Evolutionary conservation across 2,113 vertebrate species (phyloP), one percentile per base, ranked within the genome.

Genomic region (Cheilinus undulatus): DNA sequence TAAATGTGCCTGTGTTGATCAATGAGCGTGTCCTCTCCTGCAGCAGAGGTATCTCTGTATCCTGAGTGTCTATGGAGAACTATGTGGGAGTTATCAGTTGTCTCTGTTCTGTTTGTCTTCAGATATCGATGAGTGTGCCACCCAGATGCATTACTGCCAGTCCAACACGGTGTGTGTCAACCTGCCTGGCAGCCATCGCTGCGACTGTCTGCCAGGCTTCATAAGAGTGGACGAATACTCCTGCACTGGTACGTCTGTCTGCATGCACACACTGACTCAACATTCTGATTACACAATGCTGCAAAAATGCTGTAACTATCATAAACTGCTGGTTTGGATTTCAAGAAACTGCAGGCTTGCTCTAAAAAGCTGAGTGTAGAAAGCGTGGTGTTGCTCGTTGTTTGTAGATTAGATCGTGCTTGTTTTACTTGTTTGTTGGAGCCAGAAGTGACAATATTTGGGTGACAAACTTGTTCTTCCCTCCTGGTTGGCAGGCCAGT

Each of bases 51-150:
- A 46, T 24, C 12, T 1, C 22, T 36, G 45, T 58, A 32, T 22
- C 22, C 28, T 20, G 60, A 50, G 28, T 50, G 22, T 45, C 43
- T 66, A 50, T 52, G 26, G 23, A 68, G 42, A 72, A 38, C 28
- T 27, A 3, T 7, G 40, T 9, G 17, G 1, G 9, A 52, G 34
- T 40, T 54, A 58, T 72, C 67, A 75, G 79, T 63, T 46, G 42
- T 3, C 54, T 75, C 34, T 73, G 24, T 40, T 85, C 24, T 78
- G 80, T 85, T 17, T 92, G 70, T 63, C 57, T 36, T 36, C 92
- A 99, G 97, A 99, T 93, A 96, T 98, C 3, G 97, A 99, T 23
- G 97, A 99, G 85, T 99, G 97, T 15, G 93, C 95, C 1, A 96
- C 95, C 45, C 96, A 96, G 92, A 97, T 96, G 95, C 96, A 98